These are phyloP conservation scores for Noturus placidus DNA, from an alignment of 2,113 vertebrate genomes.

Conservation along the genomic window DNA sequence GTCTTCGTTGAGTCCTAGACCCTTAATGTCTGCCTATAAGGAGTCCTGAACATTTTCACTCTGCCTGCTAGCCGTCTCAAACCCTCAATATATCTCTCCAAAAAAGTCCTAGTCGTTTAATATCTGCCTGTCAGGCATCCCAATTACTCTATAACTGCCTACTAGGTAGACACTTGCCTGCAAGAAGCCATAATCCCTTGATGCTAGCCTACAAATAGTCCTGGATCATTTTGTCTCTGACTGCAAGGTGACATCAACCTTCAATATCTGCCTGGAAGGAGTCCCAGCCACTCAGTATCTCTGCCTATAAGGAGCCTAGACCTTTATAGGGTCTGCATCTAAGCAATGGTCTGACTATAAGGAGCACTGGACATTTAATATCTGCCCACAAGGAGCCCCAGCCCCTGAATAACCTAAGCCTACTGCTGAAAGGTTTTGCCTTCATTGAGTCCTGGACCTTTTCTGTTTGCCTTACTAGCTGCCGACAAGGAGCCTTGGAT, in stretches of 20 bases:
- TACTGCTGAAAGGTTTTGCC: neutral
- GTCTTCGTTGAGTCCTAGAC: neutral
- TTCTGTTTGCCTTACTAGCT: neutral
- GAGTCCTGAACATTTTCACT: neutral
- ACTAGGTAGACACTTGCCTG: neutral
- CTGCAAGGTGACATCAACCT: neutral
- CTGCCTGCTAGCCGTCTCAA: neutral
- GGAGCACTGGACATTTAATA: neutral
- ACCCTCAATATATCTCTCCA: neutral
- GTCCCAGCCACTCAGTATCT: neutral
- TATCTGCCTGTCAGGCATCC: neutral
- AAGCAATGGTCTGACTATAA: neutral
- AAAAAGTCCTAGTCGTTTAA: neutral
- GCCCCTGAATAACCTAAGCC: neutral
- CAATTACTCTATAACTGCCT: neutral
- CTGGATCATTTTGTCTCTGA: too few relatives aligned
- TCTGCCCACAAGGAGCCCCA: neutral
- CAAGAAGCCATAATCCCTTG: neutral
- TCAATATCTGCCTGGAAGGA: neutral
- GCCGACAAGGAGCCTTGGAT: neutral
- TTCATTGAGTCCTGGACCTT: too few relatives aligned
- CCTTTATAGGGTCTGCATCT: neutral
- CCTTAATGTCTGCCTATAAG: neutral
- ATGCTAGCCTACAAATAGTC: neutral
- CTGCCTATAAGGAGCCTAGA: neutral